Conservation (phyloP, 2,797 vertebrate genomes). For the Arnoldichthys spilopterus region DNA sequence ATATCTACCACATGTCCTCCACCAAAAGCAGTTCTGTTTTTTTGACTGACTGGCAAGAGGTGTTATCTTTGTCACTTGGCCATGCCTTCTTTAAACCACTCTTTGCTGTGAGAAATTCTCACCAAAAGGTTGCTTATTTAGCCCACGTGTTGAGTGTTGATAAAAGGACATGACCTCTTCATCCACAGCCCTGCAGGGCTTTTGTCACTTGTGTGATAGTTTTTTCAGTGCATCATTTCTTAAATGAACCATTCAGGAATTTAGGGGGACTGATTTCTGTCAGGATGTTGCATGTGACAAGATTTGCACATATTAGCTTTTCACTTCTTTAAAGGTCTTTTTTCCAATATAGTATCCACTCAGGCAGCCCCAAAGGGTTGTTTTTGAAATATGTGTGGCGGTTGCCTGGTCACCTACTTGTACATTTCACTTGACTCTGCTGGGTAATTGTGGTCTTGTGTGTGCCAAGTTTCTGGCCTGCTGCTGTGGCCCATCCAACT, state of each 20-base stretch:
- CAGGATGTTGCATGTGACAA: background rate
- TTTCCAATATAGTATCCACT: background rate
- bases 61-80: background rate
- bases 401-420: background rate
- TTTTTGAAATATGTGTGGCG: too few relatives aligned
- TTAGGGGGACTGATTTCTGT: background rate
- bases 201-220: background rate
- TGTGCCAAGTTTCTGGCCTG: background rate
- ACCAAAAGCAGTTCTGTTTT: background rate
- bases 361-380: background rate
- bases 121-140: background rate
- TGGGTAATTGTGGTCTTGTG: conserved; percentile 1
- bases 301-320: background rate
- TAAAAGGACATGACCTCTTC: too few relatives aligned
- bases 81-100: background rate
- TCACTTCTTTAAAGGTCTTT: background rate
- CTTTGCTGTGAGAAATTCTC: too few relatives aligned
- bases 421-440: background rate
- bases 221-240: background rate
- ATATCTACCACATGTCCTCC: background rate
- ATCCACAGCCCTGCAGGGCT: too few relatives aligned
- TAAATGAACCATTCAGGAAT: background rate
- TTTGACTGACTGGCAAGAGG: background rate
- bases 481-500: background rate
- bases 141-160: background rate